Percentiles rank a stretch among this genome's conserved stretches.
These are phyloP conservation scores for Haliaeetus leucogaster DNA, from an alignment of 2,113 vertebrate genomes.

Conservation along the genomic window DNA sequence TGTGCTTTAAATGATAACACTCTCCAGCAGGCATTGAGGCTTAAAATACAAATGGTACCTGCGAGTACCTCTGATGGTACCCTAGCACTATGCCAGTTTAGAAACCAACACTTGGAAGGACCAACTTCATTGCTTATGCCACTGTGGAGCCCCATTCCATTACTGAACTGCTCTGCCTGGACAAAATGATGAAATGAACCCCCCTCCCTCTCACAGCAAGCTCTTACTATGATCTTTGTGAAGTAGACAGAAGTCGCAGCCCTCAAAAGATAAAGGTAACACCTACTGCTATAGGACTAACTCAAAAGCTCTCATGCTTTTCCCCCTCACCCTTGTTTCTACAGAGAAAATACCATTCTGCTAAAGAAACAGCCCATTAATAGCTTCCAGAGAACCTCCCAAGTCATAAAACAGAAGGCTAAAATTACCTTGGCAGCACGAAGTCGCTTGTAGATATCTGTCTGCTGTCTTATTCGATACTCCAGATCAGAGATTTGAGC, in stretches of 20 bases:
- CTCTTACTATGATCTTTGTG: neutral
- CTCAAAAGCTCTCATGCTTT: neutral
- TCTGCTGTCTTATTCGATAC: constrained; percentile 69
- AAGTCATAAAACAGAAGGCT: neutral
- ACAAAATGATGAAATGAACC: no score
- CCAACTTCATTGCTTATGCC: no score
- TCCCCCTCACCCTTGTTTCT: neutral
- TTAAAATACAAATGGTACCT: neutral
- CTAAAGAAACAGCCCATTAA: neutral
- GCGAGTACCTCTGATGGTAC: neutral
- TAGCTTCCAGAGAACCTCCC: neutral
- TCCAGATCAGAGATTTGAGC: constrained; percentile 69
- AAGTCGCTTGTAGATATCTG: constrained; percentile 64
- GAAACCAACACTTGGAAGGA: neutral
- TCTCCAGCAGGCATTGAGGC: neutral
- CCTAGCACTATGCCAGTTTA: neutral
- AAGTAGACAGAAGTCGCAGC: neutral
- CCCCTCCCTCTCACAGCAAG: neutral
- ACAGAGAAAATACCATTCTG: neutral
- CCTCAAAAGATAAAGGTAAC: no score
- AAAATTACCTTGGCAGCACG: constrained; percentile 62
- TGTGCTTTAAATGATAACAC: neutral
- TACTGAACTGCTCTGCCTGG: neutral
- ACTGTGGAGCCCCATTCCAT: neutral
- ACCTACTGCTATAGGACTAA: no score